These are phyloP conservation scores for Lepidocyrtoides sp. DNA, from an alignment of 2,888 invertebrate genomes.

Conservation along the genomic window DNA sequence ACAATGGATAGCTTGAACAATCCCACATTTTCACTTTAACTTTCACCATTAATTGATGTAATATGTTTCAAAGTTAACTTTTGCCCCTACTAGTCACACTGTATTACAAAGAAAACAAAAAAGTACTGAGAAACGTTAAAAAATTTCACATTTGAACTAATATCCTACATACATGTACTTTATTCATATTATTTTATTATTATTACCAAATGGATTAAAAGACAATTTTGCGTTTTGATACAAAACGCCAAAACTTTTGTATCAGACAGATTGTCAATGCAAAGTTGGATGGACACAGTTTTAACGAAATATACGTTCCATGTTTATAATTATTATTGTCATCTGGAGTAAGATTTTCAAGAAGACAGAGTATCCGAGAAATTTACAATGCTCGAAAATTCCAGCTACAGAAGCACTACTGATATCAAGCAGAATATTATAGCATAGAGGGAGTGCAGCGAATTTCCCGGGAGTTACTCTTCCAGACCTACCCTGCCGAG, in stretches of 20 bases:
- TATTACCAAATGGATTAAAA: no score
- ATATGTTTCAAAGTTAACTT: no score
- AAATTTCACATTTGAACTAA: no score
- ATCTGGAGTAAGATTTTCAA: background rate
- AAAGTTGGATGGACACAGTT: background rate
- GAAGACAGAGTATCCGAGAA: background rate
- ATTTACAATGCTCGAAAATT: no score
- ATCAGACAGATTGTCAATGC: background rate
- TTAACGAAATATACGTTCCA: background rate
- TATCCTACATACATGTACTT: no score
- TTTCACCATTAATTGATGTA: slow-evolving; percentile 32
- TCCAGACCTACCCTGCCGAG: slow-evolving; percentile 30
- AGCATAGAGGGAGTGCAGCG: slow-evolving; percentile 61
- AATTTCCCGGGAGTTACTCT: slow-evolving; percentile 71
- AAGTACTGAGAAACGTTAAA: background rate
- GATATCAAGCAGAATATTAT: background rate
- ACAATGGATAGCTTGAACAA: background rate
- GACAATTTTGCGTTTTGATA: no score
- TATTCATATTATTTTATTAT: no score
- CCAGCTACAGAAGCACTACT: background rate
- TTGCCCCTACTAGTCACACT: no score
- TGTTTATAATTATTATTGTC: background rate
- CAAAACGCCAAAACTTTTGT: background rate
- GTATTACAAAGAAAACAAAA: background rate
- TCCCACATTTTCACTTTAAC: slow-evolving; percentile 28